Conservation (phyloP, 1,140 invertebrate species). For the Trinorchestia longiramus region DNA sequence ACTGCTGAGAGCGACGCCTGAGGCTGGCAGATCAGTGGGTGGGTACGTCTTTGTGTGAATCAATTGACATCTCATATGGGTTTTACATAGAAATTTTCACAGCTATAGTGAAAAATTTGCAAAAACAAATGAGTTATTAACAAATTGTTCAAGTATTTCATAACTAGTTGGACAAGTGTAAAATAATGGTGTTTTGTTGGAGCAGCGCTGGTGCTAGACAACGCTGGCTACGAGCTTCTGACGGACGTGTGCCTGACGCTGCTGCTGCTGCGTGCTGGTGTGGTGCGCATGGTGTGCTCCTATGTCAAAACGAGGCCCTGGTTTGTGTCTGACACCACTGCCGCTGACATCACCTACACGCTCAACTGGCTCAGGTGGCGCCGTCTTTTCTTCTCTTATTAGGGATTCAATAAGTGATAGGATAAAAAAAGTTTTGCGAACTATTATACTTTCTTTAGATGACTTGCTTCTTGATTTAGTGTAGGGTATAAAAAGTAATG, state of each 20-base stretch:
- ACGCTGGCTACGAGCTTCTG: slow-evolving; percentile 93
- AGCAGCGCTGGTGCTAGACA: slow-evolving; percentile 89
- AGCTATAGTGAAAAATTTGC: too few species aligned
- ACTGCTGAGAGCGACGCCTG: slow-evolving; percentile 67
- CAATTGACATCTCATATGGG: too few species aligned
- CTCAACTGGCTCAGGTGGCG: slow-evolving; percentile 69
- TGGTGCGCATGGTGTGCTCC: slow-evolving; percentile 82
- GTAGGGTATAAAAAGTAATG: too few species aligned
- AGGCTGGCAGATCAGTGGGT: slow-evolving; percentile 67
- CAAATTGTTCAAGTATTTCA: too few species aligned
- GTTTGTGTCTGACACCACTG: slow-evolving; percentile 94
- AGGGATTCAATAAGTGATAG: too few species aligned
- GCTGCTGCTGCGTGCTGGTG: slow-evolving; percentile 78
- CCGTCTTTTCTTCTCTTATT: not conserved
- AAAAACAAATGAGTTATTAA: too few species aligned
- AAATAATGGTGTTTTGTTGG: too few species aligned
- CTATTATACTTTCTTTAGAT: too few species aligned
- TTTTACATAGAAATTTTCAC: too few species aligned
- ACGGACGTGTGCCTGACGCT: slow-evolving; percentile 90
- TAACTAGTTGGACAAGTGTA: too few species aligned
- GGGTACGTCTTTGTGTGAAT: slow-evolving; percentile 55
- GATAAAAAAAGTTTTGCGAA: too few species aligned
- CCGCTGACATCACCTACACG: slow-evolving; percentile 82
- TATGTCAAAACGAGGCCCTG: slow-evolving; percentile 93
- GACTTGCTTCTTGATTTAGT: too few species aligned